Evolutionary conservation across 2,888 invertebrate genomes (phyloP), one percentile per base, ranked within the genome.

Genomic region (Lampropteryx suffumata): DNA sequence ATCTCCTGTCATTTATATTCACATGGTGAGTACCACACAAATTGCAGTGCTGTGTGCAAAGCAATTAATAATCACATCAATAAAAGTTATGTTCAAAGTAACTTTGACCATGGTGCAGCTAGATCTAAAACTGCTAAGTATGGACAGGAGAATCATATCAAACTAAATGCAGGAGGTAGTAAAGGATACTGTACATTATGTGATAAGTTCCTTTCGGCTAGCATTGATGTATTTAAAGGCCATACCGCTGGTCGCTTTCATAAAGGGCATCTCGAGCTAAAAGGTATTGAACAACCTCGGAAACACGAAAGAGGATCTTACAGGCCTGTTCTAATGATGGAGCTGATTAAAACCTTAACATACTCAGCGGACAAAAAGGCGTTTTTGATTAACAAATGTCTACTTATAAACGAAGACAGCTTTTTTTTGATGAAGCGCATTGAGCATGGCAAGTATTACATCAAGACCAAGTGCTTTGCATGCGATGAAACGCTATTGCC

Each of bases 121-220:
- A 75, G 82, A 41, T 51, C 67, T 0, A 67, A 76, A 34, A 42
- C 80, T 6, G 68, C 77, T 1, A 53, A 62, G 28, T 84, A 69
- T 61, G 83, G 81, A 1, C 73, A 58, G 50, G 49, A 61, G 4
- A 62, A 80, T 45, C 67, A 50, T 28, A 80, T 86, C 3, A 82
- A 71, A 58, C 49, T 84, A n/a, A 79, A 76, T 43, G 54, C 62
- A 13, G 76, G 75, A 0, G 83, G 80, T 0, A 65, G 70, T 30
- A 72, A 68, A 45, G 82, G 77, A 0, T 80, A 72, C 48, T 86
- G 85, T 41, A 59, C 47, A 0, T 7, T 84, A 5, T 86, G 85
- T 50, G 65, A 76, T 26, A 62, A 60, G n/a, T 61, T 59, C 11
- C 42, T 83, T 3, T 70, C 74, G 0, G 71, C 72, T 1, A 61